Evolutionary conservation across 2,113 vertebrate genomes (phyloP), one percentile per base, ranked within the genome.

Genomic region (Danionella cerebrum): DNA sequence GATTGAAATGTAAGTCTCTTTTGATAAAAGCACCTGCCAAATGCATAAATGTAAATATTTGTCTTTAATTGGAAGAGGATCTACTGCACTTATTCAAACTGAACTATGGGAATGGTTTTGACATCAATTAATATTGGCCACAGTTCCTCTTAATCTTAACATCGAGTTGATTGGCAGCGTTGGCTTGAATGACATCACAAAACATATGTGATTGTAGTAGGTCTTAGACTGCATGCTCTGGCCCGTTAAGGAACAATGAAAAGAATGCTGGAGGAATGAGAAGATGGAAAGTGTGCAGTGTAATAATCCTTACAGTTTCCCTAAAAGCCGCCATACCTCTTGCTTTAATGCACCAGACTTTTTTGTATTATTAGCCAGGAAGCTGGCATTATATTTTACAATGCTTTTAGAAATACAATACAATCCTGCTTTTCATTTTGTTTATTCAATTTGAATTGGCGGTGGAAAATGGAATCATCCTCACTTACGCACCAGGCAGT

Each of bases 401-500:
- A 41, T 7, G 12, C 16, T 25, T 14, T 42, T 33, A 16, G 44
- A 33, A 35, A 33, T 45, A 16, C n/a, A 62, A 41, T 14, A 14
- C 57, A 60, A 22, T 18, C 45, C 27, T 63, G 19, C 58, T 53
- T 12, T 44, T 57, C n/a, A 7, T 33, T 39, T 39, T 51, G 19
- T 39, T 19, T 13, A 55, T 36, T 18, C 13, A 60, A 57, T 53
- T 31, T 45, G 25, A 35, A 54, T 55, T 67, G 53, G 44, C 47
- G 36, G 21, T 27, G 6, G 36, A 53, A 67, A 58, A 38, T 48
- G 5, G 9, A 33, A 33, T 6, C 29, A 33, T 6, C 18, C 65
- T 66, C 25, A 42, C 22, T 60, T 63, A 10, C 27, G 12, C 13
- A 48, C 48, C 48, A 67, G 68, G 33, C 38, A 75, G 63, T 39